Conservation (phyloP, 1,140 invertebrate species). For the Halyomorpha halys region DNA sequence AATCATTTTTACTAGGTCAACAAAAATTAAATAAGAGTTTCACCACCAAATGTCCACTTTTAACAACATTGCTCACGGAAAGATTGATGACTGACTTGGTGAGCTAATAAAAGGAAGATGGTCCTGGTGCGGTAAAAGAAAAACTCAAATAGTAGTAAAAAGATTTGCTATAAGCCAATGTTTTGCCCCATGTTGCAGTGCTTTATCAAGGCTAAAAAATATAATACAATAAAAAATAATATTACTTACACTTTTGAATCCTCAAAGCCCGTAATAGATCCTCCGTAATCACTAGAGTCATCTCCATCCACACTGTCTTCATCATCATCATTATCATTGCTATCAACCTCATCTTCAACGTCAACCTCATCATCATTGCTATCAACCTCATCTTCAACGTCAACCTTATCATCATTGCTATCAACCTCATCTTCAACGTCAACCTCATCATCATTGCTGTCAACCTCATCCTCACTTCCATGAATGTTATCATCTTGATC, state of each 20-base stretch:
- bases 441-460: background rate
- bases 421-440: background rate
- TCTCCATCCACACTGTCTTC: background rate
- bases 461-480: constrained; percentile 9
- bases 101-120: too few relatives aligned
- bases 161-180: too few relatives aligned
- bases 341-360: constrained; percentile 6
- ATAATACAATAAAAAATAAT: too few relatives aligned
- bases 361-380: background rate
- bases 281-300: background rate
- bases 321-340: background rate
- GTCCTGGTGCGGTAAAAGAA: too few relatives aligned
- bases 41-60: too few relatives aligned
- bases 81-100: too few relatives aligned
- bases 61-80: too few relatives aligned
- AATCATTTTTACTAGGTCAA: too few relatives aligned
- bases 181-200: too few relatives aligned
- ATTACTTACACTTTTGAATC: background rate
- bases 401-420: background rate
- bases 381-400: constrained; percentile 6
- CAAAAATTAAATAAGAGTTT: too few relatives aligned
- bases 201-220: too few relatives aligned
- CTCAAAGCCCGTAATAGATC: background rate
- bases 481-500: background rate
- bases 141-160: too few relatives aligned